These are phyloP conservation scores for Oryzias dopingdopingensis DNA, from an alignment of 2,797 vertebrate species.

Conservation along the genomic window DNA sequence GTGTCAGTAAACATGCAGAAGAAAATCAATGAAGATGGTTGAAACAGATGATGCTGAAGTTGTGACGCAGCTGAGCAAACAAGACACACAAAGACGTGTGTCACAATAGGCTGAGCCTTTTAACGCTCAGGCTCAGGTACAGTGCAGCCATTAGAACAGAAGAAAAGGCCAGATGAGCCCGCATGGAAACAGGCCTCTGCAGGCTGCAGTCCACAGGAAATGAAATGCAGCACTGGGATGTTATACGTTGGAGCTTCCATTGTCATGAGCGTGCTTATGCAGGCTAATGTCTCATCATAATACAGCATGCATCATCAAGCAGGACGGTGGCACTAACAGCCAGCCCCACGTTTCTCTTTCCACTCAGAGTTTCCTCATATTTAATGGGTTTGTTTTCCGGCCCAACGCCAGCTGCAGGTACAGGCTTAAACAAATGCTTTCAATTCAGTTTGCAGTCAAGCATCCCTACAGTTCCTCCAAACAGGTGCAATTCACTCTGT, in stretches of 20 bases:
- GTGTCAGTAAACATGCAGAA: constrained; percentile 37
- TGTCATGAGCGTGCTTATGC: constrained; percentile 63
- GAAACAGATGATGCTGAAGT: constrained; percentile 1
- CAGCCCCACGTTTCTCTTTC: constrained; percentile 19
- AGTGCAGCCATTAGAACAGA: constrained; percentile 52
- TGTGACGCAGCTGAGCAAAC: constrained; percentile 52
- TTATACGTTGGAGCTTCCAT: constrained; percentile 62
- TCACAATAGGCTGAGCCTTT: constrained; percentile 28
- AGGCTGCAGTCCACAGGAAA: constrained; percentile 47
- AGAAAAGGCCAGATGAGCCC: constrained; percentile 48
- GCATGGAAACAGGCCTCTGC: constrained; percentile 44
- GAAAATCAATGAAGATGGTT: constrained; percentile 39
- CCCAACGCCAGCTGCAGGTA: constrained; percentile 27
- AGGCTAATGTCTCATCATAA: constrained; percentile 61
- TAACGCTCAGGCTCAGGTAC: constrained; percentile 39
- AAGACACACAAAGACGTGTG: constrained; percentile 34
- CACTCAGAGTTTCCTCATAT: not conserved
- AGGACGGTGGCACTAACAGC: constrained; percentile 29
- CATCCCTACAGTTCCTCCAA: constrained; percentile 34
- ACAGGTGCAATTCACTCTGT: constrained; percentile 63
- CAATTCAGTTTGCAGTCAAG: constrained; percentile 40
- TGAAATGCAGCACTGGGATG: constrained; percentile 67
- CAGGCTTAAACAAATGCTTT: constrained; percentile 35
- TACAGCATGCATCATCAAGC: constrained; percentile 58
- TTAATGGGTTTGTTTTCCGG: constrained; percentile 10